A percentile compares a stretch with the other conserved stretches of the same genome.
Conservation (phyloP, 2,113 vertebrate species). For the Neomonachus schauinslandi region DNA sequence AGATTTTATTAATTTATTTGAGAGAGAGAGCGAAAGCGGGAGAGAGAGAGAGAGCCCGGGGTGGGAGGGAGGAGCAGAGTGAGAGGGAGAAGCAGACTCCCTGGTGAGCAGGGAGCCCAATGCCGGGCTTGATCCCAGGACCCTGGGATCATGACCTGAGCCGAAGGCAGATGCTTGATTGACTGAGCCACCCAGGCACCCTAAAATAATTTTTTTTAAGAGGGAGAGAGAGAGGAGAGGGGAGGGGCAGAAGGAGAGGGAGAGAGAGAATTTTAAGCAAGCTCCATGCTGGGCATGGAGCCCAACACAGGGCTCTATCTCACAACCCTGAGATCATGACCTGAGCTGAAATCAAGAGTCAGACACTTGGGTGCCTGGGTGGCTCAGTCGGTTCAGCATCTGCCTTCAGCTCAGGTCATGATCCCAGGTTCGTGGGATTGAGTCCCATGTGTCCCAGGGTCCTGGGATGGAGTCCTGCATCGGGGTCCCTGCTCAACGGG, state of each 20-base stretch:
- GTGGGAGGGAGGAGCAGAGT: neutral
- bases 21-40: neutral
- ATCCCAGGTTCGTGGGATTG: neutral
- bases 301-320: too few relatives aligned
- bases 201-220: too few relatives aligned
- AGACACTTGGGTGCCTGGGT: neutral
- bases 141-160: neutral
- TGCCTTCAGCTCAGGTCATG: neutral
- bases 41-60: too few relatives aligned
- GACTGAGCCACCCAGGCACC: neutral
- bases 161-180: neutral
- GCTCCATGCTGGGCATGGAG: too few relatives aligned
- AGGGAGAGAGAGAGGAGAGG: too few relatives aligned
- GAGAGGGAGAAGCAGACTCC: neutral
- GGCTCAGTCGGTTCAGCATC: neutral
- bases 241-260: too few relatives aligned
- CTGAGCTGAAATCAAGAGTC: too few relatives aligned
- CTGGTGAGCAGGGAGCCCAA: neutral
- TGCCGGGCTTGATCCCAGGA: neutral
- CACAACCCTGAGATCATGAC: too few relatives aligned
- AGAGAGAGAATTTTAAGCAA: too few relatives aligned
- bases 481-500: neutral
- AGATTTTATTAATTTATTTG: neutral
- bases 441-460: too few relatives aligned
- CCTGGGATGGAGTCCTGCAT: too few relatives aligned